phyloP scores from a whole-genome alignment of 2,888 invertebrate genomes.

The Rhamnusium bicolor region DNA sequence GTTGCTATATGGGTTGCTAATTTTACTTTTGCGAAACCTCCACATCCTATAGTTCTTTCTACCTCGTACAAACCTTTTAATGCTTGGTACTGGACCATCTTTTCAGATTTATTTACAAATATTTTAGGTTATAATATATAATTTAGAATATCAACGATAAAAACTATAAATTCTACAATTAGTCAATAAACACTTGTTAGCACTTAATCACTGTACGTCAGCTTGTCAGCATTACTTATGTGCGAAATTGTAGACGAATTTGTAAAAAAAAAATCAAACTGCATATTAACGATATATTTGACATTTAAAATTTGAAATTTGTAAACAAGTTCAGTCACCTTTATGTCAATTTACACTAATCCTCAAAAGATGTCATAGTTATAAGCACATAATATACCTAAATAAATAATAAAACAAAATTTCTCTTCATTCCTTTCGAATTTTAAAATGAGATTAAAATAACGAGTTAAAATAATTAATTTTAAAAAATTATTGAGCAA shows the following conservation, averaged over 20 bases:
- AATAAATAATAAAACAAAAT: no score
- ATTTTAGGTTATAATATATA: slow-evolving; percentile 13
- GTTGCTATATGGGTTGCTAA: slow-evolving; percentile 84
- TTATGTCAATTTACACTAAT: background rate
- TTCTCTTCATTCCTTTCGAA: no score
- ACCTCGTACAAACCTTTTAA: slow-evolving; percentile 79
- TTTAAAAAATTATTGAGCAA: no score
- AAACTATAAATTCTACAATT: background rate
- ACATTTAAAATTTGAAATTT: slow-evolving; percentile 34
- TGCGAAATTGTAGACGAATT: background rate
- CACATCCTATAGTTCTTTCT: slow-evolving; percentile 81
- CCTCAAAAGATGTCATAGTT: background rate
- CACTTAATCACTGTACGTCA: background rate
- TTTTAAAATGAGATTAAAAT: no score
- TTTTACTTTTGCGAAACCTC: slow-evolving; percentile 89
- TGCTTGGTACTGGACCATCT: slow-evolving; percentile 72
- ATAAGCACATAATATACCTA: no score
- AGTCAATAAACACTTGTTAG: background rate
- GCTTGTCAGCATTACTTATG: background rate
- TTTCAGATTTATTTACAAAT: slow-evolving; percentile 35
- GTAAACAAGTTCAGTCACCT: background rate
- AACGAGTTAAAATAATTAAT: no score
- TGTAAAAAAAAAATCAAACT: background rate
- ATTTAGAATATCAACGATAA: background rate
- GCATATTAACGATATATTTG: slow-evolving; percentile 23